Conservation (phyloP, 2,888 invertebrate species). For the Lasioglossum morio region DNA sequence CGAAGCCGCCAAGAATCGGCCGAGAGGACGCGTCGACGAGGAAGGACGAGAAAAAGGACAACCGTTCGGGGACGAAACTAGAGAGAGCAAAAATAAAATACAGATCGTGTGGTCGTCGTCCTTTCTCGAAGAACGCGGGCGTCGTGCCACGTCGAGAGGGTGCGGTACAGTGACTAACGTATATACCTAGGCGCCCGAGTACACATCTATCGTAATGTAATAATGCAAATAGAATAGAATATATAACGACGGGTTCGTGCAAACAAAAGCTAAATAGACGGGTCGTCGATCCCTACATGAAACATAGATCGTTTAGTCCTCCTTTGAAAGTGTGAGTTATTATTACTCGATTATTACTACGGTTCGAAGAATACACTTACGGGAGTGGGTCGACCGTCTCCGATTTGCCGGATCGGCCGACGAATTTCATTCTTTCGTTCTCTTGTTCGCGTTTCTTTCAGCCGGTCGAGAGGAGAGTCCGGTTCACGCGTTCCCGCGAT, state of each 20-base stretch:
- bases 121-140: conserved; percentile 40
- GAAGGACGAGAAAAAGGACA: conserved; percentile 41
- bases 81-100: conserved; percentile 11
- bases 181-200: conserved; percentile 48
- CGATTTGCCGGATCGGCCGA: conserved; percentile 53
- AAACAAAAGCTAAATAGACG: conserved; percentile 76
- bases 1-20: conserved; percentile 32
- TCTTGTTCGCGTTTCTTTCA: conserved; percentile 45
- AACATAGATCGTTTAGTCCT: conserved; percentile 65
- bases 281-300: conserved; percentile 75
- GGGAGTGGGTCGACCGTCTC: conserved; percentile 63
- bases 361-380: conserved; percentile 77
- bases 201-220: conserved; percentile 68
- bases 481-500: conserved; percentile 59
- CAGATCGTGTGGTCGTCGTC: conserved; percentile 48
- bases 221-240: conserved; percentile 70
- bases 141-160: conserved; percentile 37
- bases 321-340: conserved; percentile 42
- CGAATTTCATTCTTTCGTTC: conserved; percentile 32
- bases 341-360: conserved; percentile 78
- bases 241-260: conserved; percentile 63
- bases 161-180: conserved; percentile 50
- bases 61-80: neutral
- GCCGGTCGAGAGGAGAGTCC: conserved; percentile 30
- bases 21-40: conserved; percentile 33